Base-by-base conservation (phyloP, 1,140 invertebrate species). In the Eciton burchellii region DNA sequence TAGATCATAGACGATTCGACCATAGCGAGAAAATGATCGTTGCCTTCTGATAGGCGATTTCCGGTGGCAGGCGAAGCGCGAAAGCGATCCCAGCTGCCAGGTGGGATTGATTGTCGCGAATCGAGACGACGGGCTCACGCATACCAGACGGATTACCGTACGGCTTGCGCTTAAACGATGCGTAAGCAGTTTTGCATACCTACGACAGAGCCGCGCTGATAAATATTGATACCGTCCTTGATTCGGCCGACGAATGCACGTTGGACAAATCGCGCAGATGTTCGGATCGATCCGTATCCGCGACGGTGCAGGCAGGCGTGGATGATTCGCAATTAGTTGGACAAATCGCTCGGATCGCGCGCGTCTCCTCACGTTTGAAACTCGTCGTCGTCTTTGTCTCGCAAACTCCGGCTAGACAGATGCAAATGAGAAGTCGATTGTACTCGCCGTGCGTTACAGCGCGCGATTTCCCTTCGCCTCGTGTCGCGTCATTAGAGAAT, bases 121-220 rank as follows among this genome's bases (percentile, higher is more conserved):
- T 83, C 60, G 65, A 83, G 84, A 71, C 84, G 65, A 49, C 68
- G 12, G 26, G 63, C 57, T 84, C 54, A 71, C 81, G 65, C 82
- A 81, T 84, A 82, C 76, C 85, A 43, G n/a, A 54, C 41, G 35
- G 57, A 88, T 88, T 82, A 84, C 65, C 72, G 72, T 81, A 70
- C 76, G 82, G 11, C 43, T 66, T 62, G 29, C 24, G 43, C 56
- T 72, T 41, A 59, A 81, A 81, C 66, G 54, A 26, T 26, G 81
- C 56, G 81, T 72, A 65, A 74, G 70, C 56, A 76, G 84, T 83
- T 86, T 87, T 70, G 81, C 72, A 87, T 83, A 52, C 21, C 68
- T 12, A 6, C 24, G 35, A 45, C 45, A 4, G 52, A 56, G 59
- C 47, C 21, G 16, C 3, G 56, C 66, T 84, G 71, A 82, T 86